Conservation (phyloP, 1,140 invertebrate species). For the Conus ventricosus region DNA sequence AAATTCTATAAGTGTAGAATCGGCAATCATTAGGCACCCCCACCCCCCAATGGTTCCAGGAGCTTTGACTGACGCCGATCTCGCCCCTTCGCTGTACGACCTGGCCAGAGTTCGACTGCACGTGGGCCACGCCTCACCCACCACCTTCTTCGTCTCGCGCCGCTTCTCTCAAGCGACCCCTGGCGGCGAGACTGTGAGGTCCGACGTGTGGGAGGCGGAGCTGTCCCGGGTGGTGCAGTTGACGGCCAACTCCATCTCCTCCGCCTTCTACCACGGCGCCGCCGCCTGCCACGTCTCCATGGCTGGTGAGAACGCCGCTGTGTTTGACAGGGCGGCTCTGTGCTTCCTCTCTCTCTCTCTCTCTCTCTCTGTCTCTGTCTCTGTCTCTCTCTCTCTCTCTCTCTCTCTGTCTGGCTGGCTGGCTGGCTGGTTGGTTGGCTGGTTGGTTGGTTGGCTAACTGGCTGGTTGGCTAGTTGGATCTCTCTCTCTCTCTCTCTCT, state of each 20-base stretch:
- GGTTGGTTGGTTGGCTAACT: no score
- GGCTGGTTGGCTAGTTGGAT: no score
- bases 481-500: no score
- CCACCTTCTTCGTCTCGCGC: conserved; percentile 41
- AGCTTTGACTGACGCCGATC: background rate
- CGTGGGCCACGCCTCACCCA: conserved; percentile 41
- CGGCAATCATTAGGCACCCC: no score
- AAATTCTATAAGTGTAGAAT: no score
- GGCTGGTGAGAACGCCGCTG: conserved; percentile 19
- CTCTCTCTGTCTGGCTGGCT: no score
- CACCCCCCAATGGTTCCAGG: no score
- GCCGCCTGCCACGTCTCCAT: conserved; percentile 45
- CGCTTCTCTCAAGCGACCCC: background rate
- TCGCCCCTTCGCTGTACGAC: conserved; percentile 40
- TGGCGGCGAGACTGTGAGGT: background rate
- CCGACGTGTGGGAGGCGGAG: conserved; percentile 35
- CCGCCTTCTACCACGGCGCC: conserved; percentile 43
- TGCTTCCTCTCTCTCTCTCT: no score
- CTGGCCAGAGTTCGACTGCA: conserved; percentile 45
- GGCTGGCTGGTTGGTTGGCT: no score
- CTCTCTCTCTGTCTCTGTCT: no score
- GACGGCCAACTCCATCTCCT: conserved; percentile 39
- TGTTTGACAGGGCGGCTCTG: no score
- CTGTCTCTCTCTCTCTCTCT: no score
- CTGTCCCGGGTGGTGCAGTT: conserved; percentile 42